These are phyloP conservation scores for Pollimyrus isidori DNA, from an alignment of 2,113 vertebrate genomes.

Conservation along the genomic window DNA sequence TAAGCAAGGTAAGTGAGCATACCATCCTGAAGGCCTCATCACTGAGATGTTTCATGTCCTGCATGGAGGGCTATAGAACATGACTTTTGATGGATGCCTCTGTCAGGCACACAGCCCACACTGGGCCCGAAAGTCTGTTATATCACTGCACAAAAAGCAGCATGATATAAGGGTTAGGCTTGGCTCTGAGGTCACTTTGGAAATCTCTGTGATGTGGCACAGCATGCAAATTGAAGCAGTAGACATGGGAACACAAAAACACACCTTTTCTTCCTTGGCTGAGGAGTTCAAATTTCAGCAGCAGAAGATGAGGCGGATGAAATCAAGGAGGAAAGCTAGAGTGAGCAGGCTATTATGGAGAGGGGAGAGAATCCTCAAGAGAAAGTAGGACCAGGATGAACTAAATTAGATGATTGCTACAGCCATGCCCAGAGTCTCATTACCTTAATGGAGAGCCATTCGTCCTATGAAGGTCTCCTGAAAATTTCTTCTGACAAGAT, in stretches of 20 bases:
- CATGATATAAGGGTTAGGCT: not conserved
- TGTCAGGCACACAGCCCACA: not conserved
- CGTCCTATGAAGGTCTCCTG: slow-evolving; percentile 60
- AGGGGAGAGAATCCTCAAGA: slow-evolving; percentile 57
- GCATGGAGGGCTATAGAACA: not conserved
- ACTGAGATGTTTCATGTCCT: not conserved
- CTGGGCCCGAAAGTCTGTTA: not conserved
- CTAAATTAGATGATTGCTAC: slow-evolving; percentile 61
- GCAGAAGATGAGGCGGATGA: slow-evolving; percentile 24
- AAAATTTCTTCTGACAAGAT: slow-evolving; percentile 53
- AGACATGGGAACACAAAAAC: not conserved
- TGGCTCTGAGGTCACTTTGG: not conserved
- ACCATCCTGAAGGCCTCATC: not conserved
- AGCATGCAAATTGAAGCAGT: not conserved
- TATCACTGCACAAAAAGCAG: not conserved
- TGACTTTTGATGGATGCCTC: not conserved
- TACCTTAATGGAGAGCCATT: slow-evolving; percentile 69
- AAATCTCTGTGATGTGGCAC: not conserved
- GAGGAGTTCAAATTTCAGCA: not conserved
- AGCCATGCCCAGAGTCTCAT: slow-evolving; percentile 65
- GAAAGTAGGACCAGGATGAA: slow-evolving; percentile 53
- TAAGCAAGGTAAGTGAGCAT: not conserved
- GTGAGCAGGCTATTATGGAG: slow-evolving; percentile 63
- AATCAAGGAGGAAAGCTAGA: slow-evolving; percentile 54
- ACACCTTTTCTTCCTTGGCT: not conserved